A percentile compares a stretch with the other conserved stretches of the same genome.
These are phyloP conservation scores for Melanotaenia duboulayi DNA, from an alignment of 2,113 vertebrate species.

Conservation along the genomic window DNA sequence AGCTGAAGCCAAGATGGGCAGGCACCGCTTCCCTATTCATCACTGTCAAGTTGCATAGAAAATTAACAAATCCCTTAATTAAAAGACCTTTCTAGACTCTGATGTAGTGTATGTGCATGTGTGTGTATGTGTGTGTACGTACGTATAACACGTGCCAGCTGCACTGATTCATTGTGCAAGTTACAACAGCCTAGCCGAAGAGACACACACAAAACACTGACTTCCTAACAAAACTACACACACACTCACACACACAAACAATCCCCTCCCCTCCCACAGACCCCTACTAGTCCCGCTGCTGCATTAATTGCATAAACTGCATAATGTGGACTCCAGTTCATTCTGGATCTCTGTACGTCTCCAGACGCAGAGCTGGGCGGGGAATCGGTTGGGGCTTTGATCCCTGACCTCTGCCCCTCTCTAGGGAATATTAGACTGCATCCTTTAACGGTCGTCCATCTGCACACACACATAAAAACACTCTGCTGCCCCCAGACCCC, in stretches of 20 bases:
- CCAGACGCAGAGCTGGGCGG: constrained; percentile 47
- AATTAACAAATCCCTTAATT: constrained; percentile 83
- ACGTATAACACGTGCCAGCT: constrained; percentile 63
- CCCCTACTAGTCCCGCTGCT: constrained; percentile 39
- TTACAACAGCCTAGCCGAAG: constrained; percentile 54
- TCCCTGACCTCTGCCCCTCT: constrained; percentile 71
- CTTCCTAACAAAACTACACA: too few species aligned
- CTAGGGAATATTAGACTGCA: constrained; percentile 59
- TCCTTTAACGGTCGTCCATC: constrained; percentile 76
- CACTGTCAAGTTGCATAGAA: constrained; percentile 79
- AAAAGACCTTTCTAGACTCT: constrained; percentile 69
- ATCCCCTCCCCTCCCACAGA: constrained; percentile 8
- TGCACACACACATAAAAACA: constrained; percentile 55
- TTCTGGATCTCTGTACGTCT: constrained; percentile 50
- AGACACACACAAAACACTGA: constrained; percentile 22
- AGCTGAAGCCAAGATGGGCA: constrained; percentile 56
- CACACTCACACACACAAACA: constrained; percentile 37
- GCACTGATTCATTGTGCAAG: constrained; percentile 58
- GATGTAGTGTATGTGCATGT: constrained; percentile 21
- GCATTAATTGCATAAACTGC: constrained; percentile 71
- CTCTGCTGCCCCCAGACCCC: constrained; percentile 11
- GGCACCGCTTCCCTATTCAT: constrained; percentile 68
- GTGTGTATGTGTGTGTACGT: constrained; percentile 17
- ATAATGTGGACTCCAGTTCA: constrained; percentile 59
- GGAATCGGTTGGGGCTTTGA: constrained; percentile 66